These are phyloP conservation scores for Hafferia zeledoni DNA, from an alignment of 2,797 vertebrate species.

Conservation along the genomic window DNA sequence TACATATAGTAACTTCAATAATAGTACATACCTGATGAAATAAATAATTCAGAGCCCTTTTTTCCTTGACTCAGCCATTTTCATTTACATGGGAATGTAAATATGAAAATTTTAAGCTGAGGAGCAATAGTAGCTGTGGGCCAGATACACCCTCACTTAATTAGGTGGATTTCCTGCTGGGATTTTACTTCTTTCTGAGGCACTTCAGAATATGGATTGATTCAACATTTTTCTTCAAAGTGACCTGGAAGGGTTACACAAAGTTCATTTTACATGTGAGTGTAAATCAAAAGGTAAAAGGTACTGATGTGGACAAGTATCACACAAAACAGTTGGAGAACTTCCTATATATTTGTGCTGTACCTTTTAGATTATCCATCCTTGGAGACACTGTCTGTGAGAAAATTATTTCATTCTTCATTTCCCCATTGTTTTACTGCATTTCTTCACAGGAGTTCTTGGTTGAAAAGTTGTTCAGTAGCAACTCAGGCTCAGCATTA, in stretches of 20 bases:
- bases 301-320: neutral
- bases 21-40: neutral
- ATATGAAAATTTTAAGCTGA: conserved; percentile 26
- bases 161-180: conserved; percentile 50
- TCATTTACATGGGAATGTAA: neutral
- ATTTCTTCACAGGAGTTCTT: neutral
- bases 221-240: conserved; percentile 46
- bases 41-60: neutral
- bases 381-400: neutral
- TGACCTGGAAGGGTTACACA: neutral
- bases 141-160: conserved; percentile 23
- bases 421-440: neutral
- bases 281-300: neutral
- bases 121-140: conserved; percentile 15
- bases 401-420: neutral
- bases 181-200: conserved; percentile 29
- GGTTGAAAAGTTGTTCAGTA: neutral
- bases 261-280: neutral
- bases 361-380: neutral
- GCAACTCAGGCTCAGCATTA: neutral
- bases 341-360: neutral
- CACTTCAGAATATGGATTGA: conserved; percentile 6
- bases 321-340: neutral
- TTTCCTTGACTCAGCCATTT: neutral
- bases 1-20: neutral